Evolutionary conservation across 1,140 invertebrate genomes (phyloP), one percentile per base, ranked within the genome.

Genomic region (Acromyrmex heyeri): DNA sequence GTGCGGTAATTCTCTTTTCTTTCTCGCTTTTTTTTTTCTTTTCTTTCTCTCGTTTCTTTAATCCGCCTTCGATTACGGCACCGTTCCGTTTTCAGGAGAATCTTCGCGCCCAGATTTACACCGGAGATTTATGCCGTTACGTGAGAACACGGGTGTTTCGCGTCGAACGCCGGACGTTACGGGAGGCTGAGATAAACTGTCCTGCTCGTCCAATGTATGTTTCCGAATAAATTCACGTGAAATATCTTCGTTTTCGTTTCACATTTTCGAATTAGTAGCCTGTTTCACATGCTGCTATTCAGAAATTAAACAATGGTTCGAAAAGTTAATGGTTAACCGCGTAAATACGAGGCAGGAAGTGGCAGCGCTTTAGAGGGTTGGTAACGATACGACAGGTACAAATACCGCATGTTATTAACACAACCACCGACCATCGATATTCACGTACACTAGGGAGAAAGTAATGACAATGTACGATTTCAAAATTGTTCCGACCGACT

Each of bases 401-500:
- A 81, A 21, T 70, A 48, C 67, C 61, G 16, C 27, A 7, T 67
- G 73, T 65, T 82, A 72, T 72, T 85, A 78, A 82, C 62, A 34
- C 62, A 69, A 78, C 62, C 50, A 30, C 69, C 18, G 27, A 18
- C 30, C 73, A 70, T 90, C 88, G 88, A 90, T 90, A 79, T 90
- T 90, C 73, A 48, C 67, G 50, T 78, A 21, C 10, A 14, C 61
- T 18, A 27, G 27, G 34, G n/a, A 50, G n/a, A 44, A 10, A 48
- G 65, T 78, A 79, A 79, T 82, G 24, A 86, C 50, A 82, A 79
- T 48, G 76, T 55, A 5, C 38, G 14, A 81, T 75, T 59, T 16
- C 50, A 30, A 81, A 75, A 72, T 61, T 81, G 30, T 78, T 89
- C 14, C n/a, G 16, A 18, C 24, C 14, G n/a, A 21, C 48, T 86